A percentile compares a stretch with the other conserved stretches of the same genome.
These are phyloP conservation scores for Aleiodes sp. DNA, from an alignment of 1,140 invertebrate species.

Conservation along the genomic window DNA sequence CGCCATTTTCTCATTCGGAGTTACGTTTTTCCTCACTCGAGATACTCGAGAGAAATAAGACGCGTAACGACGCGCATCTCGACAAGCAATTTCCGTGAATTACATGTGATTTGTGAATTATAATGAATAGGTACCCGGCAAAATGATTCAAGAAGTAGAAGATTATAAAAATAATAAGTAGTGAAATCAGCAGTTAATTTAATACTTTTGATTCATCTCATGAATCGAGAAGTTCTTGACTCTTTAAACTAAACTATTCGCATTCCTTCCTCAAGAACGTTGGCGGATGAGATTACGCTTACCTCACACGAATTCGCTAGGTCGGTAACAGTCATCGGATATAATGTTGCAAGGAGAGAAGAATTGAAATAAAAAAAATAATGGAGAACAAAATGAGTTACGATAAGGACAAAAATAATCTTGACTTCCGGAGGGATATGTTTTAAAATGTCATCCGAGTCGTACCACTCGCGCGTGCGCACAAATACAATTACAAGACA, in stretches of 20 bases:
- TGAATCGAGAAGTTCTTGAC: background rate
- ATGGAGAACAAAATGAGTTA: too few species aligned
- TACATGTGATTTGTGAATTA: conserved; percentile 30
- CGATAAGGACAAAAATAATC: conserved; percentile 49
- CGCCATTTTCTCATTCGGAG: background rate
- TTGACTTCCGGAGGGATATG: conserved; percentile 49
- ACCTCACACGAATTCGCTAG: conserved; percentile 21
- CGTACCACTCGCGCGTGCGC: conserved; percentile 30
- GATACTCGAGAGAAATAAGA: background rate
- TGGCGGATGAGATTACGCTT: conserved; percentile 25
- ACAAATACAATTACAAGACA: conserved; percentile 9
- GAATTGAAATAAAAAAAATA: background rate
- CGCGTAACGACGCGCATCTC: conserved; percentile 26
- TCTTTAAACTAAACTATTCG: too few species aligned
- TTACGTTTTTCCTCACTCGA: too few species aligned
- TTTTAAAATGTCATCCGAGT: conserved; percentile 50
- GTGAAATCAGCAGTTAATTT: background rate
- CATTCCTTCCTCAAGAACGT: conserved; percentile 9
- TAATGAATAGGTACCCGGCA: conserved; percentile 24
- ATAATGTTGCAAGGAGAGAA: conserved; percentile 25
- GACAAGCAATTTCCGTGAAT: conserved; percentile 25
- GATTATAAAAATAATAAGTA: background rate
- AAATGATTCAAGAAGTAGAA: background rate
- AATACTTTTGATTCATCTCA: conserved; percentile 3
- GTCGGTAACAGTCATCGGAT: conserved; percentile 8